These are phyloP conservation scores for Baccha elongata DNA, from an alignment of 2,888 invertebrate genomes.

Conservation along the genomic window DNA sequence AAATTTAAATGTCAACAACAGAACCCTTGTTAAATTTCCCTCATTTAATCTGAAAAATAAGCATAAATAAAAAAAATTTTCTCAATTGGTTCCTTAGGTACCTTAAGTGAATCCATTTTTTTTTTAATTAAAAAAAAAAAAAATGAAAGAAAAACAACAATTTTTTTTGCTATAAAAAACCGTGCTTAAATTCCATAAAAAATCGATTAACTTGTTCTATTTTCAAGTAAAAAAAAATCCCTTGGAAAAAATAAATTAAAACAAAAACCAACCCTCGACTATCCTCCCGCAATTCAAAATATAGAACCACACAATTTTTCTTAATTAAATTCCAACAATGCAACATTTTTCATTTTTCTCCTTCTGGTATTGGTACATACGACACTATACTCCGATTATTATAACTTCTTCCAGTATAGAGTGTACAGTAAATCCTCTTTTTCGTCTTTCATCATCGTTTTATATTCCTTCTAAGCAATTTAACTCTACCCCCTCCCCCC, in stretches of 20 bases:
- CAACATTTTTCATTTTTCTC: conserved; percentile 29
- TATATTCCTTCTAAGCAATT: conserved; percentile 52
- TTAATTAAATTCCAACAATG: conserved; percentile 62
- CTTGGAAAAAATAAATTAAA: conserved; percentile 1
- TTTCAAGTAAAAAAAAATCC: conserved; percentile 21
- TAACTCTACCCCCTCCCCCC: conserved; percentile 32
- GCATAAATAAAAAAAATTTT: conserved; percentile 45
- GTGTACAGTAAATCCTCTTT: neutral
- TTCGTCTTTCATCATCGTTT: neutral
- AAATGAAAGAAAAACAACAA: conserved; percentile 1
- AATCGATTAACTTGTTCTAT: conserved; percentile 52
- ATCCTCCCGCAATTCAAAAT: neutral
- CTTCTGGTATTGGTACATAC: neutral
- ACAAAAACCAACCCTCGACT: conserved; percentile 3
- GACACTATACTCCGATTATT: neutral
- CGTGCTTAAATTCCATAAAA: conserved; percentile 9
- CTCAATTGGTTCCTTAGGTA: conserved; percentile 33
- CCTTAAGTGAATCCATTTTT: conserved; percentile 9
- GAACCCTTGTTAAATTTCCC: neutral
- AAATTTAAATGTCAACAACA: neutral
- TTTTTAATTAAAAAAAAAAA: conserved; percentile 47
- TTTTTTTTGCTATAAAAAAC: neutral
- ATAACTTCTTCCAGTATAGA: conserved; percentile 31
- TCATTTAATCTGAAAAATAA: neutral
- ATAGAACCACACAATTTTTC: conserved; percentile 41